Base-by-base conservation (phyloP, 2,797 vertebrate genomes). In the Esox masquinongy region DNA sequence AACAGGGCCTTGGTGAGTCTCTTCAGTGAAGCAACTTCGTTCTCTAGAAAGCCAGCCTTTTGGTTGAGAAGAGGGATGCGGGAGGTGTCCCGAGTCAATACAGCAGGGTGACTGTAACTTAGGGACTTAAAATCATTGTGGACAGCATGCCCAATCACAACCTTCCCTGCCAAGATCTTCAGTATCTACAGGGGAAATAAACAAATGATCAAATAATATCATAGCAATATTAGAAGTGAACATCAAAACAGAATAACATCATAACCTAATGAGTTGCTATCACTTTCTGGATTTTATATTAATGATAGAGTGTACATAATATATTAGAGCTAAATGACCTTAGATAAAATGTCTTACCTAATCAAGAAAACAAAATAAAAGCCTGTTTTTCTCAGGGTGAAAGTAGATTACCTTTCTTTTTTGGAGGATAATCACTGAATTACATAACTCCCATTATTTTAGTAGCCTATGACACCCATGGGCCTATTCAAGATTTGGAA, bases 111-210 rank as follows among this genome's bases (percentile, higher is more conserved):
- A 15, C 63, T 85, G 77, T 98, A 98, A 0, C 87, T 80, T 0
- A 99, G 93, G 0, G 92, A 96, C 85, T 95, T 96, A 93, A 96
- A 97, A 86, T 99, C 97, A 0, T 98, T 97, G 83, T 95, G 91
- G 79, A 99, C 61, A 26, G 97, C 96, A 0, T 98, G 97, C 1
- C 98, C 98, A 0, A 98, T 86, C 74, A 99, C 96, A 0, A 98
- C 80, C 91, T 96, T 98, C 49, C 96, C 96, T 0, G 80, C 43
- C 0, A 99, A 92, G 69, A 98, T 91, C 85, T 83, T 94, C 85
- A 98, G 72, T 29, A 99, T 96, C 97, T 99, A 39, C 6, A 72
- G 0, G 0, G 0, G 14, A 19, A 19, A n/a, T n/a, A 14, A 3
- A 76, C 15, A n/a, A 68, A 1, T 22, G 26, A 56, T 56, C 19